Evolutionary conservation across 1,140 invertebrate genomes (phyloP), one percentile per base, ranked within the genome.

Genomic region (Tyrophagus putrescentiae): DNA sequence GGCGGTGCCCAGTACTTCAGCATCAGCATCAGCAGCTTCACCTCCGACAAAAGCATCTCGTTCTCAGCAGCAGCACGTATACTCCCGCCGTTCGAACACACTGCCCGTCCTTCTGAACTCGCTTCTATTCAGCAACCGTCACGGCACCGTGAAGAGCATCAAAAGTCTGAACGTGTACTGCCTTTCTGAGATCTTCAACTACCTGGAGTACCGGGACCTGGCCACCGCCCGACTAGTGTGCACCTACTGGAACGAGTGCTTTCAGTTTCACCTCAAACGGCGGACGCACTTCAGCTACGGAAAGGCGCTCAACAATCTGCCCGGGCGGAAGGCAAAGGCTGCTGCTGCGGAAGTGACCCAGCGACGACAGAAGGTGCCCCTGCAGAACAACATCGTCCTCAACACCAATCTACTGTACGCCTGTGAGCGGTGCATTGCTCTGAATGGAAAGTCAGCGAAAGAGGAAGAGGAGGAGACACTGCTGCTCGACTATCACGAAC

Each of bases 201-300:
- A 31, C 39, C 2, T 54, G 9, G 52, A 54, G n/a, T 54, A 27
- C 27, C 16, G 25, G 3, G 52, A 54, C 39, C 39, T 54, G 27
- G 27, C 39, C 13, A 54, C 32, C 39, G 32, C 31, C 27, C 52
- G 25, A 33, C 21, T 54, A 25, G 52, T 54, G n/a, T 54, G 52
- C 25, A 34, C 52, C 21, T 54, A 21, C 27, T 54, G 52, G 52
- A 54, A 54, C 13, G 31, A 33, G 39, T 32, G 52, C 39, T 21
- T 54, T 31, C n/a, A 54, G 11, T 54, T 32, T 54, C 52, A 54
- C 39, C 25, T 54, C 3, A n/a, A 13, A 3, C 13, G 25, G 13
- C 52, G 52, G n/a, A 54, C 52, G 25, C 25, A 54, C 39, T 54
- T 54, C 27, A 25, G 31, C 21, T 54, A 54, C 39, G 52, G 52